phyloP scores from a whole-genome alignment of 2,888 invertebrate species.

The Harpagoxenus sublaevis region DNA sequence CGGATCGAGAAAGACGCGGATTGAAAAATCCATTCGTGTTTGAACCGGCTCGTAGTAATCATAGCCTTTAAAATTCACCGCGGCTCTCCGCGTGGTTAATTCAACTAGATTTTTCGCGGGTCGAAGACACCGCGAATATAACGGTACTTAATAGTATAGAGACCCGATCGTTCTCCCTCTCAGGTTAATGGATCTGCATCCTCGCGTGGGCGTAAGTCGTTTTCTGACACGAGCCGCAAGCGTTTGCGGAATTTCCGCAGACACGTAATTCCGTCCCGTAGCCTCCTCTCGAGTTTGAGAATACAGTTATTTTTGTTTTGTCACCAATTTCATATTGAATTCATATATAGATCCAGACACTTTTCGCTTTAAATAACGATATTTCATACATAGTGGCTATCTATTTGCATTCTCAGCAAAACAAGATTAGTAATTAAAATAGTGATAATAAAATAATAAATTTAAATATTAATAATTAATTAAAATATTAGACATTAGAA shows the following conservation, averaged over 20 bases:
- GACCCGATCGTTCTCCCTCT: constrained; percentile 54
- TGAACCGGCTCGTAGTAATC: constrained; percentile 45
- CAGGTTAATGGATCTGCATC: constrained; percentile 52
- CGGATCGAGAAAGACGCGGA: constrained; percentile 30
- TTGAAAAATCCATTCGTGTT: constrained; percentile 49
- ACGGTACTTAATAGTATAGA: constrained; percentile 56
- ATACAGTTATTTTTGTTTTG: constrained; percentile 9
- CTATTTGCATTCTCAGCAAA: background rate
- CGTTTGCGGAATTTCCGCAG: constrained; percentile 55
- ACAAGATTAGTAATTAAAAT: background rate
- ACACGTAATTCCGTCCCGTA: constrained; percentile 40
- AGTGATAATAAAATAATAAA: background rate
- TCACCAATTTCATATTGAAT: background rate
- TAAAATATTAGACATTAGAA: background rate
- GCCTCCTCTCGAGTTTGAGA: constrained; percentile 7
- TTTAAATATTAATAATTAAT: background rate
- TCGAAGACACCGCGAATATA: constrained; percentile 53
- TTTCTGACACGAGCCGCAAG: constrained; percentile 57
- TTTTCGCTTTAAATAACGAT: background rate
- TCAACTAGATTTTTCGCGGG: constrained; percentile 51
- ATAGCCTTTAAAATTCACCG: constrained; percentile 52
- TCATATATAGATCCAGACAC: too few species aligned
- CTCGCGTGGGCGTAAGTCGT: constrained; percentile 60
- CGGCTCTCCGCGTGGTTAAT: constrained; percentile 49
- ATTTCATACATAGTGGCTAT: background rate